Percentiles rank a stretch among this genome's conserved stretches.
Evolutionary conservation across 2,888 invertebrate species (phyloP).

Genomic region (Metopia argyrocephala): DNA sequence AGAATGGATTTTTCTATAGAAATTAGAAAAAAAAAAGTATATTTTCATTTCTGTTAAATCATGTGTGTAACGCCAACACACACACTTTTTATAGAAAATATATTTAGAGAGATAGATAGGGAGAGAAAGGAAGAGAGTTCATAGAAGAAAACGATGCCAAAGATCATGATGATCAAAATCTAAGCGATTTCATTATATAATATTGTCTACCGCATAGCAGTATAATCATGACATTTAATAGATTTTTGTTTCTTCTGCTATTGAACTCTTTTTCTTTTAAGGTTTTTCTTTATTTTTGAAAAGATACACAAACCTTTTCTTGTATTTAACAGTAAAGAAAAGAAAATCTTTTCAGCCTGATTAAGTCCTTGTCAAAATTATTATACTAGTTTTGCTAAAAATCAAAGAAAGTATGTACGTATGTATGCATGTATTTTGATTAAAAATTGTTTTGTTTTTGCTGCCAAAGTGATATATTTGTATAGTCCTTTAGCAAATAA

Average conservation of each 20-base stretch:
- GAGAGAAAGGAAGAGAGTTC: background rate
- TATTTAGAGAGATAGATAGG: background rate
- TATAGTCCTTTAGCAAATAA: background rate
- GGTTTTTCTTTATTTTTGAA: too few species aligned
- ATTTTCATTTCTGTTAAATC: constrained; percentile 65
- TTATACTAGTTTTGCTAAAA: background rate
- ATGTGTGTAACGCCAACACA: constrained; percentile 72
- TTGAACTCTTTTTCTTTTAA: background rate
- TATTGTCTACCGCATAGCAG: constrained; percentile 13
- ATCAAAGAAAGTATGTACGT: too few species aligned
- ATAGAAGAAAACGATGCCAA: constrained; percentile 17
- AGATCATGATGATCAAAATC: constrained; percentile 44
- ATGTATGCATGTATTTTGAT: too few species aligned
- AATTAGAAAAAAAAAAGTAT: constrained; percentile 15
- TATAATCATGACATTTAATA: background rate
- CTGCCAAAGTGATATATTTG: background rate
- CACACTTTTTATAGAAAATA: too few species aligned
- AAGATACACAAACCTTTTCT: too few species aligned
- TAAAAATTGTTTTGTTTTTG: background rate
- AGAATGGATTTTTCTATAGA: constrained; percentile 50
- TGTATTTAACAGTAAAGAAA: too few species aligned
- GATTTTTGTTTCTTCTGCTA: background rate
- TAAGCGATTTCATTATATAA: constrained; percentile 15
- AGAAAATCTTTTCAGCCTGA: constrained; percentile 65
- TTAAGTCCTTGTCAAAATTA: constrained; percentile 68